Evolutionary conservation across 2,888 invertebrate species (phyloP).

Genomic region (Euzetes globulus): DNA sequence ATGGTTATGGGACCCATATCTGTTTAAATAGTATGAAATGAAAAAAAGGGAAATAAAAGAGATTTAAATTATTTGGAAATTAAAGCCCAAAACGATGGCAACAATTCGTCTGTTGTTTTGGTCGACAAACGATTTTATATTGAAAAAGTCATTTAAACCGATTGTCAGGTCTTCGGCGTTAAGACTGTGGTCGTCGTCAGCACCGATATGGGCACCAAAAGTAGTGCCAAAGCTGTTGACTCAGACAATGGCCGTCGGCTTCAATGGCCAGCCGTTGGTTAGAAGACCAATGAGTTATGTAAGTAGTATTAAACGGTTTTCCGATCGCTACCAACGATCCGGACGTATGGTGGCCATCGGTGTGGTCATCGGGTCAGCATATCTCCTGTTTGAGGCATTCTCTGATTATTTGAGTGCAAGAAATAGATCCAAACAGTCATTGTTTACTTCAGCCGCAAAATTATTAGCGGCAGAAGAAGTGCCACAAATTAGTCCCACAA

Average conservation of each 20-base stretch:
- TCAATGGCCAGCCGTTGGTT: background rate
- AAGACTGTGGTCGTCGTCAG: background rate
- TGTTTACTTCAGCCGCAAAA: conserved; percentile 5
- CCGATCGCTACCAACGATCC: background rate
- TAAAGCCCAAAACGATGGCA: conserved; percentile 20
- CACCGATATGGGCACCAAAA: background rate
- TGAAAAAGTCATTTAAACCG: background rate
- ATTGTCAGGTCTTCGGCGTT: background rate
- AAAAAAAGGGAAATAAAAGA: no score
- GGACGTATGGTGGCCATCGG: conserved; percentile 12
- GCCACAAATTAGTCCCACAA: conserved; percentile 5
- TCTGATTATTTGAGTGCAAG: background rate
- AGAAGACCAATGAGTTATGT: conserved; percentile 12
- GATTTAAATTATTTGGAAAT: no score
- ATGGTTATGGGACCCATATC: no score
- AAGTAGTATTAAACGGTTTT: conserved; percentile 1
- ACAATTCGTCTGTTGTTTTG: conserved; percentile 2
- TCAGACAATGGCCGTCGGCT: background rate
- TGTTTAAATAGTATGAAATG: no score
- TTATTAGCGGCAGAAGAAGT: conserved; percentile 9
- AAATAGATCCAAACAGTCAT: background rate
- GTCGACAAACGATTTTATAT: background rate
- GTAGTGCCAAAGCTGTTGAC: background rate
- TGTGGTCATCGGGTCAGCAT: background rate
- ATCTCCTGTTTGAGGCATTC: background rate